A percentile compares a stretch with the other conserved stretches of the same genome.
These are phyloP conservation scores for Microdon myrmicae DNA, from an alignment of 2,888 invertebrate species.

Conservation along the genomic window DNA sequence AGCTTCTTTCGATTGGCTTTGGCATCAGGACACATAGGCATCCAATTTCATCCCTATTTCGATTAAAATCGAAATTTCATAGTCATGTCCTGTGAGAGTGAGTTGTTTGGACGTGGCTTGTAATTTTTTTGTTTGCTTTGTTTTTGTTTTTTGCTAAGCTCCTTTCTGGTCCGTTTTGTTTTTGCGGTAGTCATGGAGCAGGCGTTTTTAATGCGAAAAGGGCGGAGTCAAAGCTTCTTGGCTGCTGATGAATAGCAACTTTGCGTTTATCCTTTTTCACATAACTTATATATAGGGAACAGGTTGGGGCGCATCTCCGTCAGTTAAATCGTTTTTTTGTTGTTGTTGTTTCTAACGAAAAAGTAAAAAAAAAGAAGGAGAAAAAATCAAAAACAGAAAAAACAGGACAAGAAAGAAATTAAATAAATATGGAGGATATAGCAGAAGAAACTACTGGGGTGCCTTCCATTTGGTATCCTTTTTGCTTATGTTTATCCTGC, in stretches of 20 bases:
- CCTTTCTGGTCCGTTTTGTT: no score
- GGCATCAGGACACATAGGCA: conserved; percentile 9
- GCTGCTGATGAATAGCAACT: conserved; percentile 49
- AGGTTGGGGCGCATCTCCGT: no score
- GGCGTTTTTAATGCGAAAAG: conserved; percentile 46
- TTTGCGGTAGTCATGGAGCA: no score
- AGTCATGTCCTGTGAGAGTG: conserved; percentile 37
- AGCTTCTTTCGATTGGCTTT: conserved; percentile 51
- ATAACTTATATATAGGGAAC: conserved; percentile 37
- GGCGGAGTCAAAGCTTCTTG: conserved; percentile 54
- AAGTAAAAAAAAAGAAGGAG: conserved; percentile 12
- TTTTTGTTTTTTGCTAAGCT: conserved; percentile 3
- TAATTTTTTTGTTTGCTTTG: conserved; percentile 7
- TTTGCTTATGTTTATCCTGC: conserved; percentile 31
- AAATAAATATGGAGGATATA: conserved; percentile 37
- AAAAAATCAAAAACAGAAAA: conserved; percentile 13
- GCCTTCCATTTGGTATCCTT: conserved; percentile 33
- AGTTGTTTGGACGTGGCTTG: conserved; percentile 5
- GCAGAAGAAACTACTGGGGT: conserved; percentile 1
- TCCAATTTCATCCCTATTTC: conserved; percentile 50
- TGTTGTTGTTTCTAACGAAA: conserved; percentile 24
- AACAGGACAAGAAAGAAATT: no score
- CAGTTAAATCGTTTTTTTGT: no score
- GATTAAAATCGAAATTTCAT: conserved; percentile 46
- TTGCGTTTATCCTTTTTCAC: conserved; percentile 40